Evolutionary conservation across 2,888 invertebrate species (phyloP).

Genomic region (Arrhopalites spinosus): DNA sequence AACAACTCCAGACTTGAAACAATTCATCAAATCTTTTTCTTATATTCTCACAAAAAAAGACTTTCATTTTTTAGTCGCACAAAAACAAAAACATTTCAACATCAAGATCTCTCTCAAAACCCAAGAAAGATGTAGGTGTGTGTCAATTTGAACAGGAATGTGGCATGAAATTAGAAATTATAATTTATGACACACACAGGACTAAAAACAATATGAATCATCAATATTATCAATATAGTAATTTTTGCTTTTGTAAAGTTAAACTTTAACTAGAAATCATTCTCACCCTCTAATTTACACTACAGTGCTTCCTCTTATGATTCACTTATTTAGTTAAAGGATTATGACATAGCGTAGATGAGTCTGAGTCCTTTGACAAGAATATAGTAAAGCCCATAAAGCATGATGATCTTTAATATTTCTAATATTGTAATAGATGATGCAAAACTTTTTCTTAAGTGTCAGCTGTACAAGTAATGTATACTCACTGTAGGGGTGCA

Average conservation of each 20-base stretch:
- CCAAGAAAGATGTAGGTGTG: neutral
- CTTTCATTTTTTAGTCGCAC: neutral
- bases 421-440: no score
- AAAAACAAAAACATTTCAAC: no score
- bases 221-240: neutral
- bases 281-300: neutral
- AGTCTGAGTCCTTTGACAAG: no score
- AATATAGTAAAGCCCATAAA: no score
- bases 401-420: no score
- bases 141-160: neutral
- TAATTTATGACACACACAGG: constrained; percentile 14
- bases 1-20: neutral
- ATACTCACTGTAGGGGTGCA: no score
- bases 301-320: no score
- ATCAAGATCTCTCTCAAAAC: no score
- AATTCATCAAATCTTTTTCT: neutral
- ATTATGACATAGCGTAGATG: no score
- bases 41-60: neutral
- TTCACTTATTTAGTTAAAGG: no score
- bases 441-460: no score
- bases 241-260: neutral
- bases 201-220: neutral
- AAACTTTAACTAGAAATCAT: neutral
- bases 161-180: constrained; percentile 6
- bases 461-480: no score